phyloP scores from a whole-genome alignment of 2,113 vertebrate species.

The Camelus dromedarius region DNA sequence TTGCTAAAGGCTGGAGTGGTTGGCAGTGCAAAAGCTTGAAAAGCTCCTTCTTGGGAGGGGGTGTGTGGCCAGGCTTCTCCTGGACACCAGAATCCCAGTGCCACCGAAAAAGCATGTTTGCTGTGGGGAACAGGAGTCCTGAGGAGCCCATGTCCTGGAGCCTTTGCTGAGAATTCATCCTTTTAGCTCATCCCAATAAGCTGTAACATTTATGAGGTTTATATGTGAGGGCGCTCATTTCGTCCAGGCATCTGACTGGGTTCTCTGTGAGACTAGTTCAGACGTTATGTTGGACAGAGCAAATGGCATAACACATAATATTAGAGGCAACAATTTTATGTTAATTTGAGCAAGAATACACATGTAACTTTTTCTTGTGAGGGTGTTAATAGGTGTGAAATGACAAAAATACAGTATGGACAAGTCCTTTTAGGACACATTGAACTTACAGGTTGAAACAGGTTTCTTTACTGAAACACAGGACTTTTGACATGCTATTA shows the following conservation, averaged over 20 bases:
- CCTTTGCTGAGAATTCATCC: neutral
- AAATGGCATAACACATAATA: neutral
- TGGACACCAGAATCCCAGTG: neutral
- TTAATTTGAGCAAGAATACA: slow-evolving; percentile 34
- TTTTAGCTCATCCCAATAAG: neutral
- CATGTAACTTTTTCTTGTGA: neutral
- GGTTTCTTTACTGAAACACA: neutral
- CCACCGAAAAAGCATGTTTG: neutral
- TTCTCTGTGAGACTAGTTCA: neutral
- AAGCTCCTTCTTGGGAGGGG: neutral
- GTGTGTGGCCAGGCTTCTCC: neutral
- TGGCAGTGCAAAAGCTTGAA: neutral
- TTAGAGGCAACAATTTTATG: neutral
- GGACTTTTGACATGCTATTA: neutral
- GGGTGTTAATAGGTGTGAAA: slow-evolving; percentile 54
- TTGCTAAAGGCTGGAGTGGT: neutral
- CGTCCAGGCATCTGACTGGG: neutral
- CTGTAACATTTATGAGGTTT: neutral
- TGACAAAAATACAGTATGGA: slow-evolving; percentile 1
- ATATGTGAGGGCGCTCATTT: neutral
- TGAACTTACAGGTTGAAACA: slow-evolving; percentile 50
- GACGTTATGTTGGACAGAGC: neutral
- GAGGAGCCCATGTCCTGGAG: neutral
- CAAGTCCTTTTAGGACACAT: neutral
- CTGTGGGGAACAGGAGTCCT: neutral